phyloP scores from a whole-genome alignment of 2,113 vertebrate genomes.

The Camelus bactrianus region DNA sequence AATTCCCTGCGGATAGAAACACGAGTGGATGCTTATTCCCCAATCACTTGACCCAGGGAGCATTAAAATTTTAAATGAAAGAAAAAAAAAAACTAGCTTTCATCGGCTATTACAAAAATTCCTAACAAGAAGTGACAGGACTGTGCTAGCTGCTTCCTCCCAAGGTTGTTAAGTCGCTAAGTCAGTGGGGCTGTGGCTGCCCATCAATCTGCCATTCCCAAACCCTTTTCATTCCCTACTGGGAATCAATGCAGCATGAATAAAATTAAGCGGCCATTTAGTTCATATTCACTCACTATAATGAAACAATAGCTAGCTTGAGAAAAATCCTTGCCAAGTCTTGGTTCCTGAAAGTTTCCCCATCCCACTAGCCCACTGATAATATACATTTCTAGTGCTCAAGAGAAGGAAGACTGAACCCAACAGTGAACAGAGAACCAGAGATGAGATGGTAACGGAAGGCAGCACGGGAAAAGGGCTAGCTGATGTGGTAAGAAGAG shows the following conservation, averaged over 20 bases:
- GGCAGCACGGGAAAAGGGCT: neutral
- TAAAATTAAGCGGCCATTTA: conserved; percentile 64
- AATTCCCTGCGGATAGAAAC: conserved; percentile 7
- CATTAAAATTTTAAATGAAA: conserved; percentile 67
- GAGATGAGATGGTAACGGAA: neutral
- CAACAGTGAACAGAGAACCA: neutral
- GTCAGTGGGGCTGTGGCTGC: neutral
- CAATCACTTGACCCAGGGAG: conserved; percentile 41
- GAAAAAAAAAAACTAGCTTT: neutral
- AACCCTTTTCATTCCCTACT: conserved; percentile 27
- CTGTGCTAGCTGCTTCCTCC: neutral
- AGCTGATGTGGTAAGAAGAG: neutral
- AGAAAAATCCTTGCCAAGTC: neutral
- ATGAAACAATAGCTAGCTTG: neutral
- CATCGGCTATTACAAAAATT: conserved; percentile 43
- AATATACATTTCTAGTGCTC: neutral
- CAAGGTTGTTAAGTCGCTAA: conserved; percentile 19
- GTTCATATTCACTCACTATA: conserved; percentile 50
- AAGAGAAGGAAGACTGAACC: neutral
- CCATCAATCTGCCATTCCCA: neutral
- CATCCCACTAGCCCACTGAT: neutral
- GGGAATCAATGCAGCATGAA: conserved; percentile 56
- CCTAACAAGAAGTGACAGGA: conserved; percentile 64
- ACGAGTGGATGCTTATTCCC: conserved; percentile 33
- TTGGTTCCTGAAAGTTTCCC: neutral